Evolutionary conservation across 2,113 vertebrate genomes (phyloP).

Genomic region (Orycteropus afer): DNA sequence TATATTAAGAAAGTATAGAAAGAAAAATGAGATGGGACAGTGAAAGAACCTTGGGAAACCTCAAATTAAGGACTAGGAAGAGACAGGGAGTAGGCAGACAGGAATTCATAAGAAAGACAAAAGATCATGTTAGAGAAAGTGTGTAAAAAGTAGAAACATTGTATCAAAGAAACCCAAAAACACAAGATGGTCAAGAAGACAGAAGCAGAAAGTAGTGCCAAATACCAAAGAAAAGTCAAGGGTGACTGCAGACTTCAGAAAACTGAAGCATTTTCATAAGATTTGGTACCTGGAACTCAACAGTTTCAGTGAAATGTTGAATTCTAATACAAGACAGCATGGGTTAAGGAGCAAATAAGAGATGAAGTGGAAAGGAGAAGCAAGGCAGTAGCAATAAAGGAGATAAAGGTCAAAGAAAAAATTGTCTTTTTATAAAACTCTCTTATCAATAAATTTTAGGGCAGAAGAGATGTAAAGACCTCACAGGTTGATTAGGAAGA

Average conservation of each 20-base stretch:
- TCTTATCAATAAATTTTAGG: neutral
- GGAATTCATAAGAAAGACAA: neutral
- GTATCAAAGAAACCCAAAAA: neutral
- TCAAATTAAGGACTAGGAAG: neutral
- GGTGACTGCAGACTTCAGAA: neutral
- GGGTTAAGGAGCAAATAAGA: neutral
- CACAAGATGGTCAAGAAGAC: slow-evolving; percentile 2
- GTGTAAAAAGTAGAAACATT: neutral
- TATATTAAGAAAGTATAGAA: no score
- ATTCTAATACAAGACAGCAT: neutral
- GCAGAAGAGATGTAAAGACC: neutral
- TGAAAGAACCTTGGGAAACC: neutral
- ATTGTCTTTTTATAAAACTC: neutral
- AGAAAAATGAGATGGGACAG: neutral
- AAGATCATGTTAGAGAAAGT: neutral
- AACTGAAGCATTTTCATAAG: neutral
- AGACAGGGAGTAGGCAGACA: neutral
- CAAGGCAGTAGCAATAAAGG: neutral
- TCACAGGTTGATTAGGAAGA: neutral
- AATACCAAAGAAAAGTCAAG: neutral
- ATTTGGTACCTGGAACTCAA: neutral
- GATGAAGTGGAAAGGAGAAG: neutral
- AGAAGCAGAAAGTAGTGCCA: neutral
- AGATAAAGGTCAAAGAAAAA: neutral
- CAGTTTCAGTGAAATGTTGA: neutral